Percentiles rank a stretch among this genome's conserved stretches.
These are phyloP conservation scores for Dinoponera quadriceps DNA, from an alignment of 1,140 invertebrate species.

Conservation along the genomic window DNA sequence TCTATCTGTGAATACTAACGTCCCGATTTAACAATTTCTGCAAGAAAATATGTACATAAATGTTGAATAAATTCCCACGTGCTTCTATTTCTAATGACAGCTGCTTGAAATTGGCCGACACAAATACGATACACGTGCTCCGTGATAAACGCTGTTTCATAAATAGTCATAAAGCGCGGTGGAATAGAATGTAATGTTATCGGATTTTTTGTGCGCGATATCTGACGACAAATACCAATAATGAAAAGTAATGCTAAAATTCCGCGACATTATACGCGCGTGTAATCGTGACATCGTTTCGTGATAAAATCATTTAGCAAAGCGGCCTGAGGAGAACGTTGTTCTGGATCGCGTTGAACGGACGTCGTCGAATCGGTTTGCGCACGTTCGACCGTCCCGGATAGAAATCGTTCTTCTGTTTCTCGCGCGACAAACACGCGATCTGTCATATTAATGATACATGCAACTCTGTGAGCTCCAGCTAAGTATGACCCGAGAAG, in stretches of 20 bases:
- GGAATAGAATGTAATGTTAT: slow-evolving; percentile 18
- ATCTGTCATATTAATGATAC: not conserved
- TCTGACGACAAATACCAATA: slow-evolving; percentile 14
- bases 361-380: not conserved
- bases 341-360: not conserved
- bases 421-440: slow-evolving; percentile 7
- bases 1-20: slow-evolving; percentile 49
- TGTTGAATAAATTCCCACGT: slow-evolving; percentile 46
- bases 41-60: slow-evolving; percentile 47
- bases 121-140: slow-evolving; percentile 4
- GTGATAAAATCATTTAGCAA: slow-evolving; percentile 19
- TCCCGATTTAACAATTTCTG: slow-evolving; percentile 20
- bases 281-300: not conserved
- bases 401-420: slow-evolving; percentile 50
- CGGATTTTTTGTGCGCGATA: not conserved
- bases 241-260: slow-evolving; percentile 9
- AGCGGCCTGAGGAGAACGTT: not conserved
- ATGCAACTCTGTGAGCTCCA: not conserved
- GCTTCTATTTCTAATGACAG: not conserved
- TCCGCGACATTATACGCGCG: not conserved
- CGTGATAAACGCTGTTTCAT: slow-evolving; percentile 12
- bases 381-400: not conserved
- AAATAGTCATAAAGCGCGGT: slow-evolving; percentile 8
- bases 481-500: slow-evolving; percentile 7
- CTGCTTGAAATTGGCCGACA: not conserved